phyloP scores from a whole-genome alignment of 2,888 invertebrate species.

The Tinea semifulvella region DNA sequence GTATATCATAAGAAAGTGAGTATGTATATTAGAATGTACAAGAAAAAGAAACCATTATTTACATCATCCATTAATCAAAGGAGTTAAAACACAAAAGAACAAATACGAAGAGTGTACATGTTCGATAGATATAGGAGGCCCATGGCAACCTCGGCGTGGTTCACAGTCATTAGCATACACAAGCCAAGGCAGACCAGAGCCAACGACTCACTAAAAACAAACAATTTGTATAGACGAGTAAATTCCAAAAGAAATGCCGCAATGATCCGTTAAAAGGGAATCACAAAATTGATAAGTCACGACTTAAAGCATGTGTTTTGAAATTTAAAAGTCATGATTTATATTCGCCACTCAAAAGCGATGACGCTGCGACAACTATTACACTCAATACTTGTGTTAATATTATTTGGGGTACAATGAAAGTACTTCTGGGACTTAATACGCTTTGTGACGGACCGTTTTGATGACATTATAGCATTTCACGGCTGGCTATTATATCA shows the following conservation, averaged over 20 bases:
- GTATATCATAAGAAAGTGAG: too few species aligned
- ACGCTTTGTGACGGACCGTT: not conserved
- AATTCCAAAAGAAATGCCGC: not conserved
- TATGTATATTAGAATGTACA: not conserved
- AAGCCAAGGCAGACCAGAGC: slow-evolving; percentile 1
- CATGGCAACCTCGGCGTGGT: not conserved
- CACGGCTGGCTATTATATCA: slow-evolving; percentile 1
- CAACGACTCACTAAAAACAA: slow-evolving; percentile 7
- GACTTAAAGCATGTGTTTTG: not conserved
- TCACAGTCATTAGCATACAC: not conserved
- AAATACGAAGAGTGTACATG: too few species aligned
- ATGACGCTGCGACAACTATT: not conserved
- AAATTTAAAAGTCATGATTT: not conserved
- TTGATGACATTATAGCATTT: slow-evolving; percentile 7
- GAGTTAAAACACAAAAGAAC: too few species aligned
- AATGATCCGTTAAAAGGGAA: slow-evolving; percentile 6
- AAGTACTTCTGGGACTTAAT: slow-evolving; percentile 1
- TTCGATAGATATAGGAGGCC: not conserved
- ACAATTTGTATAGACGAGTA: slow-evolving; percentile 6
- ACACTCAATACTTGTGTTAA: not conserved
- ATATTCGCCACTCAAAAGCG: not conserved
- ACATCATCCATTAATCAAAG: not conserved
- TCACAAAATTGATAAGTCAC: slow-evolving; percentile 8
- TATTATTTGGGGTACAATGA: not conserved
- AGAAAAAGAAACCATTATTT: not conserved